Evolutionary conservation across 2,113 vertebrate genomes (phyloP).

Genomic region (Myocastor coypus): DNA sequence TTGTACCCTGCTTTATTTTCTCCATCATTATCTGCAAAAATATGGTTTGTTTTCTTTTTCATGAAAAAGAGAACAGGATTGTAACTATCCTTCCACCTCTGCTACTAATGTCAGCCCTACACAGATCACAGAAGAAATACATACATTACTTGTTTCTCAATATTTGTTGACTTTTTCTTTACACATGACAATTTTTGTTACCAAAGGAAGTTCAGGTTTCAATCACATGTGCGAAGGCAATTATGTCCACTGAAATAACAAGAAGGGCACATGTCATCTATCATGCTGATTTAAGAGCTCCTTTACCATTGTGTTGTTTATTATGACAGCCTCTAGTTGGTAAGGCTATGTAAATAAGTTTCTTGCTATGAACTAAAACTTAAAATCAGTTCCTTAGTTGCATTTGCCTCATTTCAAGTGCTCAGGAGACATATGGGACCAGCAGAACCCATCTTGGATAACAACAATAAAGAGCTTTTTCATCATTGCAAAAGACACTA

Average conservation of each 20-base stretch:
- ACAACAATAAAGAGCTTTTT: background rate
- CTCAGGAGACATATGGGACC: background rate
- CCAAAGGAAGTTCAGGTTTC: background rate
- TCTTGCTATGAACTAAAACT: conserved; percentile 46
- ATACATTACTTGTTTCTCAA: background rate
- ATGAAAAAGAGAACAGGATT: background rate
- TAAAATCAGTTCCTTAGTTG: background rate
- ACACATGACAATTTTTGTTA: conserved; percentile 1
- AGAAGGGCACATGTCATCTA: background rate
- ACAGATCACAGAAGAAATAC: background rate
- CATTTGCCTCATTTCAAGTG: background rate
- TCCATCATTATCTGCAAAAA: background rate
- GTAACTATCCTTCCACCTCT: background rate
- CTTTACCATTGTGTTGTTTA: background rate
- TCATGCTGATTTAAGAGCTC: background rate
- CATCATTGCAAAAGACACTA: background rate
- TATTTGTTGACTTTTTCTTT: background rate
- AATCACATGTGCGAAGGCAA: conserved; percentile 10
- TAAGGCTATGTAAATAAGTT: background rate
- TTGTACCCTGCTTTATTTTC: background rate
- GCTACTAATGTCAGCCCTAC: background rate
- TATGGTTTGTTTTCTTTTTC: background rate
- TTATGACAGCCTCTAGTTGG: background rate
- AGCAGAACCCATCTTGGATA: background rate
- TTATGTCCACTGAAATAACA: background rate